Evolutionary conservation across 2,797 vertebrate genomes (phyloP).

Genomic region (Prionace glauca): DNA sequence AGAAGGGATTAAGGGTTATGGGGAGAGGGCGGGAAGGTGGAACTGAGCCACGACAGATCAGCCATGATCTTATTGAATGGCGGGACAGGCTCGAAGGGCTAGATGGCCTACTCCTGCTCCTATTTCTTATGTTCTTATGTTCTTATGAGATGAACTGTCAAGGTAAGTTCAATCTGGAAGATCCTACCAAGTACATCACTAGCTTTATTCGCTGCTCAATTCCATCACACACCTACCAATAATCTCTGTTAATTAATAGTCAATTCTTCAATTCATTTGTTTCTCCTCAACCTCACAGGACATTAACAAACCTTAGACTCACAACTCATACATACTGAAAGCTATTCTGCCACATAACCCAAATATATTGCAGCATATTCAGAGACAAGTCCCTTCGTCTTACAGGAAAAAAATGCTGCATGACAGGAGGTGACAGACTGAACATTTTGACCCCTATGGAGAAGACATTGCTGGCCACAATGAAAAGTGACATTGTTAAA

Average conservation of each 20-base stretch:
- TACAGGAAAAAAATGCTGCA: neutral
- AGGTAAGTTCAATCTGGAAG: too few species aligned
- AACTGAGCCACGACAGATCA: too few species aligned
- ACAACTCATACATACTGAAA: neutral
- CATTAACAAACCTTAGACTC: neutral
- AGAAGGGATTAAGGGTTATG: too few species aligned
- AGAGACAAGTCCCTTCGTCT: neutral
- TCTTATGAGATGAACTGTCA: too few species aligned
- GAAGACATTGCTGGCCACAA: neutral
- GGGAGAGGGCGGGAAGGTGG: too few species aligned
- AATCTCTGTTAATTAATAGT: neutral
- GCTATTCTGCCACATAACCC: neutral
- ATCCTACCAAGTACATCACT: too few species aligned
- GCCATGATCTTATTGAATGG: too few species aligned
- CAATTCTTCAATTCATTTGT: neutral
- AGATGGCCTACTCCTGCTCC: too few species aligned
- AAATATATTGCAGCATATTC: neutral
- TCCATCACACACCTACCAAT: too few species aligned
- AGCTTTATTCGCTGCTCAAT: too few species aligned
- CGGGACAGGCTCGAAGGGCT: too few species aligned
- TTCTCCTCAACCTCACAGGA: neutral
- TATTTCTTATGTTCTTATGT: too few species aligned
- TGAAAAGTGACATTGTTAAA: neutral
- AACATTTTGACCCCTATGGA: neutral
- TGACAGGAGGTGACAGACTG: neutral